Conservation (phyloP, 2,113 vertebrate species). For the Procavia capensis region DNA sequence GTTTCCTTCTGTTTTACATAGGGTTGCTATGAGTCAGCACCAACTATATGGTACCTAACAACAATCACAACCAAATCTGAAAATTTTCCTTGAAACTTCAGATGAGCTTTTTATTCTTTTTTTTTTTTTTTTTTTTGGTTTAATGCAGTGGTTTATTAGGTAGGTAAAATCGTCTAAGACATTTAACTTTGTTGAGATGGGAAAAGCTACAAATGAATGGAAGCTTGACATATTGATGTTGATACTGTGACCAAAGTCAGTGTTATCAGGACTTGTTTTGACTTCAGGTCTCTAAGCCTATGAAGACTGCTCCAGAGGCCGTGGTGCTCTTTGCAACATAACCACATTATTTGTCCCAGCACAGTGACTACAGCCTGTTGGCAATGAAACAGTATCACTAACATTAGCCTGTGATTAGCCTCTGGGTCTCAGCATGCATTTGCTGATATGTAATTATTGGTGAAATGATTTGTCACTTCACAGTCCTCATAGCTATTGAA, state of each 20-base stretch:
- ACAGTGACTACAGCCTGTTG: not conserved
- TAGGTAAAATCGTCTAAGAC: not conserved
- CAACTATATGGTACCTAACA: no score
- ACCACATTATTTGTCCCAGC: not conserved
- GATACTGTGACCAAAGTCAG: not conserved
- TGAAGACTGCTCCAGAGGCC: not conserved
- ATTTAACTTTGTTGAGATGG: not conserved
- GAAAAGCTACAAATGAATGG: not conserved
- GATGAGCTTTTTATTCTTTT: not conserved
- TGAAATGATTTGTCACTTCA: not conserved
- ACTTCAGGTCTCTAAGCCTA: not conserved
- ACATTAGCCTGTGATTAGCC: not conserved
- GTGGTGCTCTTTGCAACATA: not conserved
- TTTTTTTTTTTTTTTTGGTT: not conserved
- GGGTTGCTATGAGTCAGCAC: no score
- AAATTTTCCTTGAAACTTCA: conserved; percentile 28
- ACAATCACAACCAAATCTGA: not conserved
- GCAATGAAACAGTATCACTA: not conserved
- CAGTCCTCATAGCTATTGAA: not conserved
- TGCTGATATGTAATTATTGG: not conserved
- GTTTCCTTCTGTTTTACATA: no score
- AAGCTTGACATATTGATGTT: not conserved
- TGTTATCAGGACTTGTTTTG: not conserved
- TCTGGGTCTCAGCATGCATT: not conserved
- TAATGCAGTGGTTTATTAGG: not conserved